Conservation (phyloP, 2,113 vertebrate genomes). For the Nyctibius bracteatus region DNA sequence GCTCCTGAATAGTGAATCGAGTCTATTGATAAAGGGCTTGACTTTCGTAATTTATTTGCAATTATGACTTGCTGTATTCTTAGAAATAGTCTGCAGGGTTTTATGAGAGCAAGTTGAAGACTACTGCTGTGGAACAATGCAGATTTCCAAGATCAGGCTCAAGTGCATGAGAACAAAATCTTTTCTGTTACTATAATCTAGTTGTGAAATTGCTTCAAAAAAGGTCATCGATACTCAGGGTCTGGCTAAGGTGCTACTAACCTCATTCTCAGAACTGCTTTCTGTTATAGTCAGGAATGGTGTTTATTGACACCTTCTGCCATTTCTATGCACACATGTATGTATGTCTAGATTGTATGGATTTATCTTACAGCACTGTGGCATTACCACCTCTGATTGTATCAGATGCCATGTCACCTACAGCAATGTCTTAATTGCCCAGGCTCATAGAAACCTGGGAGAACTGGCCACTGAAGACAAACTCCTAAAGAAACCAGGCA, state of each 20-base stretch:
- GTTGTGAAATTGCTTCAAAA: not conserved
- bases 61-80: not conserved
- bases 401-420: not conserved
- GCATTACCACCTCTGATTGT: not conserved
- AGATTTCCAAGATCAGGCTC: not conserved
- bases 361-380: not conserved
- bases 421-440: not conserved
- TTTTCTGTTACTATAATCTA: not conserved
- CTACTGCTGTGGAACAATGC: not conserved
- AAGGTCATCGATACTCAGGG: not conserved
- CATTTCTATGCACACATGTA: rapidly evolving
- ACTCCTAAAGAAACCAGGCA: not conserved
- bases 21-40: not conserved
- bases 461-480: not conserved
- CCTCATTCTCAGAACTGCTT: not conserved
- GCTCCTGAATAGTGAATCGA: not conserved
- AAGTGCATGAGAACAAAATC: not conserved
- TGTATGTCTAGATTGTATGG: rapidly evolving
- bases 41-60: not conserved
- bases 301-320: not conserved
- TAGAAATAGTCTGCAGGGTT: not conserved
- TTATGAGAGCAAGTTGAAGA: not conserved
- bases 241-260: not conserved
- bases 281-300: not conserved
- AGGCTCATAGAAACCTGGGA: not conserved